phyloP scores from a whole-genome alignment of 1,140 invertebrate species.

The Tribolium madens region DNA sequence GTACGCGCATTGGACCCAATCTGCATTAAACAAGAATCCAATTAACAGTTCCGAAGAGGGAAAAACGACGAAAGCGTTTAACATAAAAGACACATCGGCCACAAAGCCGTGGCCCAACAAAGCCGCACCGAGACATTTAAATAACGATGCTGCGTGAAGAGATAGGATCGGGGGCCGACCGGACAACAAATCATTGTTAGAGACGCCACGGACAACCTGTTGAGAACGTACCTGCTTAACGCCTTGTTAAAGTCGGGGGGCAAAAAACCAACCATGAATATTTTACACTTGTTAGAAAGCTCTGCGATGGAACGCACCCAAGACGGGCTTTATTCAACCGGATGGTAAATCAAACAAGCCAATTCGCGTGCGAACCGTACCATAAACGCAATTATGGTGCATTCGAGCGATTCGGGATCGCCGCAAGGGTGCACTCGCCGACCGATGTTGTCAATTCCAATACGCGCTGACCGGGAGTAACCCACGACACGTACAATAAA shows the following conservation, averaged over 20 bases:
- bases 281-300: conserved; percentile 49
- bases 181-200: conserved; percentile 25
- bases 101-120: conserved; percentile 2
- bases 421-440: neutral
- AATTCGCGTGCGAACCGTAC: conserved; percentile 16
- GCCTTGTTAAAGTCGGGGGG: conserved; percentile 36
- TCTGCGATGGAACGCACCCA: neutral
- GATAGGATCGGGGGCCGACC: conserved; percentile 4
- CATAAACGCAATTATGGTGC: conserved; percentile 6
- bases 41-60: conserved; percentile 31
- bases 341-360: conserved; percentile 3
- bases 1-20: neutral
- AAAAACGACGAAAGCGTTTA: conserved; percentile 35
- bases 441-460: neutral
- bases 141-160: conserved; percentile 32
- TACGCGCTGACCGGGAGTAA: conserved; percentile 4
- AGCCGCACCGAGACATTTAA: conserved; percentile 33
- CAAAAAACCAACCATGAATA: conserved; percentile 49
- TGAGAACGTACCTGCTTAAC: conserved; percentile 45
- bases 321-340: conserved; percentile 5
- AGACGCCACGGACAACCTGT: conserved; percentile 33
- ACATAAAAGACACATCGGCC: conserved; percentile 5
- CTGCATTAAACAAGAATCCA: conserved; percentile 43
- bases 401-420: neutral
- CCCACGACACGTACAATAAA: conserved; percentile 15